Evolutionary conservation across 1,140 invertebrate species (phyloP).

Genomic region (Propsilocerus akamusi): DNA sequence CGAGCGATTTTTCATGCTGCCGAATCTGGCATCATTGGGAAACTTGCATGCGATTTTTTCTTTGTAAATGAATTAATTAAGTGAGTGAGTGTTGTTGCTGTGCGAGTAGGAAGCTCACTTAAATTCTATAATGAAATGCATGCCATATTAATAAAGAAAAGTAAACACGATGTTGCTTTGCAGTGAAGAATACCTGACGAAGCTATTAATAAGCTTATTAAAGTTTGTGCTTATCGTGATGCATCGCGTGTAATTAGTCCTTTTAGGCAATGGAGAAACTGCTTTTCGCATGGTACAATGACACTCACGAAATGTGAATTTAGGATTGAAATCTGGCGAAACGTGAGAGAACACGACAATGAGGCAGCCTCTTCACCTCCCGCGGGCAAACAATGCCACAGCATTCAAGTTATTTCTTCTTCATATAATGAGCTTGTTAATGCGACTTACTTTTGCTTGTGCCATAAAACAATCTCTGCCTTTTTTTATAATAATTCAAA

Average conservation of each 20-base stretch:
- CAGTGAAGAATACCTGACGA: background rate
- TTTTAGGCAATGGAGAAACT: too few relatives aligned
- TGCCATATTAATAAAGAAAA: background rate
- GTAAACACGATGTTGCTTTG: background rate
- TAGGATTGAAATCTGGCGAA: too few relatives aligned
- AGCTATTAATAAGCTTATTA: slow-evolving; percentile 1
- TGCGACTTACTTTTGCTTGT: background rate
- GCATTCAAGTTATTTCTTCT: too few relatives aligned
- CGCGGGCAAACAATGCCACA: too few relatives aligned
- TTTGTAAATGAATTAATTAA: background rate
- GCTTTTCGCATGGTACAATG: too few relatives aligned
- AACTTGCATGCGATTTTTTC: too few relatives aligned
- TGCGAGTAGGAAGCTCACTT: background rate
- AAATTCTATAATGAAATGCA: too few relatives aligned
- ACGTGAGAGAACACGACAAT: too few relatives aligned
- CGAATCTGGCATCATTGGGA: too few relatives aligned
- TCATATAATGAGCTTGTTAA: slow-evolving; percentile 3
- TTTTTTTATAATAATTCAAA: background rate
- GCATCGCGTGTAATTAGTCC: background rate
- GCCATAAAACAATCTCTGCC: background rate
- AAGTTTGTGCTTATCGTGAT: slow-evolving; percentile 1
- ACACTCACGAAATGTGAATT: too few relatives aligned
- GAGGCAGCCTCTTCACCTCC: too few relatives aligned
- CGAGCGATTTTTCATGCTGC: background rate
- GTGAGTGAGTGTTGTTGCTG: background rate